Evolutionary conservation across 2,888 invertebrate genomes (phyloP), one percentile per base, ranked within the genome.

Genomic region (Acleris cristana): DNA sequence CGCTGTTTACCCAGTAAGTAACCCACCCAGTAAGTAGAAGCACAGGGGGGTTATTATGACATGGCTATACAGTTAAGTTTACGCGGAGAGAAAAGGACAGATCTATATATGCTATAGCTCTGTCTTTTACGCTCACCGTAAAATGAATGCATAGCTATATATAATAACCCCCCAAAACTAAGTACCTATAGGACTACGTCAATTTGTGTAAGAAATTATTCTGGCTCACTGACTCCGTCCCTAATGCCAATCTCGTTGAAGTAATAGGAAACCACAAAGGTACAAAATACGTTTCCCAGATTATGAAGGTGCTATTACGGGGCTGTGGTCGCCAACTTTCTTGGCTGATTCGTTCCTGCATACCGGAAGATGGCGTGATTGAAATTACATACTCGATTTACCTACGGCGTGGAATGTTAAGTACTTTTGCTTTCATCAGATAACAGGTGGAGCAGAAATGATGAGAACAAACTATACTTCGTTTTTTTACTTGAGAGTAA

Each of bases 291-390:
- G 65, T 67, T 69, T 56, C 60, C 49, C 65, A 49, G 70, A 59
- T 72, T 58, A 69, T 63, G 67, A 60, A 58, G 58, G 58, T 57
- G 62, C n/a, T 26, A 53, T 66, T 66, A 66, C 66, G 62, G 44
- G 30, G 74, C 69, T 75, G 76, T 73, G 76, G 76, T 76, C 60
- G 69, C 72, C 62, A 70, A 74, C 73, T 73, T 73, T 72, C 66
- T 62, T 62, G 45, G 44, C 60, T 61, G 72, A 78, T 76, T 74
- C 70, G 76, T 75, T 78, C 75, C 76, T 75, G 73, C 71, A 73
- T 69, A 70, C 72, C 75, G 70, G 72, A 74, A 71, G 73, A 71
- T 65, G 49, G 68, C 68, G 69, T 75, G 75, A 78, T 77, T 76
- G 74, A 74, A 72, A 72, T 76, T 76, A 72, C 69, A 62, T 66